These are phyloP conservation scores for Porphyrio hochstetteri DNA, from an alignment of 2,113 vertebrate species.

Conservation along the genomic window DNA sequence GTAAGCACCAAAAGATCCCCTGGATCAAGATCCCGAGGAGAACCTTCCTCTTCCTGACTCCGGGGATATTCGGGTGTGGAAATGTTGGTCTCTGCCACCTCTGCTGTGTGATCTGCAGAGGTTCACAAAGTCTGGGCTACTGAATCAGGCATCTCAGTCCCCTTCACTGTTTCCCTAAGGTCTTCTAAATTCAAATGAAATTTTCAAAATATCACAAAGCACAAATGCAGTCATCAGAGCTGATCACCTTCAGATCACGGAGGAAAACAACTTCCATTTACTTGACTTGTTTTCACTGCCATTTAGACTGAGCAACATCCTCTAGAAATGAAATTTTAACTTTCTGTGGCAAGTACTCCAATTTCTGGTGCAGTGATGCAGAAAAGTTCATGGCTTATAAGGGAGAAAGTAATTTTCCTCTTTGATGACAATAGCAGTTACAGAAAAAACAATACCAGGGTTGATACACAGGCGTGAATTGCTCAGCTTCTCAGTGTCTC, in stretches of 20 bases:
- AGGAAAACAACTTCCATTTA: neutral
- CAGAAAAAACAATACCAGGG: neutral
- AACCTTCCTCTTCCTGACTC: neutral
- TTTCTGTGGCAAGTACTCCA: neutral
- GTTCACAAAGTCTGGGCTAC: neutral
- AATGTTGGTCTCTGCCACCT: neutral
- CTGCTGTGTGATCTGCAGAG: neutral
- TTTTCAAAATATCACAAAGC: neutral
- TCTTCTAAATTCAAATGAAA: neutral
- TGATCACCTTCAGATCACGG: neutral
- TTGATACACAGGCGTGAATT: neutral
- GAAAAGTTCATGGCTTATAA: neutral
- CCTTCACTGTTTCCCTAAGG: neutral
- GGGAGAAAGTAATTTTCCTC: neutral
- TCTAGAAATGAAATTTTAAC: neutral
- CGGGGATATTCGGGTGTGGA: fast-evolving
- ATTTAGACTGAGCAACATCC: neutral
- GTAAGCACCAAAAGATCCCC: neutral
- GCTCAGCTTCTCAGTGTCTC: neutral
- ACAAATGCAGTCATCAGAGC: neutral
- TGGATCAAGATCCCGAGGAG: neutral
- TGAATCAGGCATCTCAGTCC: neutral
- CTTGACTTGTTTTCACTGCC: neutral
- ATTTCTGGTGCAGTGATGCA: neutral
- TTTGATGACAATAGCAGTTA: neutral